Evolutionary conservation across 1,140 invertebrate species (phyloP), one percentile per base, ranked within the genome.

Genomic region (Drosophila repletoides): DNA sequence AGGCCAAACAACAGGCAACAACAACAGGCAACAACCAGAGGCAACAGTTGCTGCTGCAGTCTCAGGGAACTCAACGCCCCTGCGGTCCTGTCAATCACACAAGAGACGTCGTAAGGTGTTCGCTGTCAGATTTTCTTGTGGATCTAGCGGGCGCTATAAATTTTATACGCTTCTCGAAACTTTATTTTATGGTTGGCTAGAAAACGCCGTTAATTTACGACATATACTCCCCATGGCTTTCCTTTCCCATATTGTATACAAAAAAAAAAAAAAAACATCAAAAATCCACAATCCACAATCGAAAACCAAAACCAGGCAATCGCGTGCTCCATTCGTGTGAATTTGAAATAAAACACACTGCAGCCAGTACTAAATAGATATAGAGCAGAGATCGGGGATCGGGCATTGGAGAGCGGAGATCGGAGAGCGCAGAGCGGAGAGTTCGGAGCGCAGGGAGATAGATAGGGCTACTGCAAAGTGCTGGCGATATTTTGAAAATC

Each of bases 201-300:
- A 67, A n/a, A 86, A 86, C 80, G 80, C 79, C 80, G 84, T 88
- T 88, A 88, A 88, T 88, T 88, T 88, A 88, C 84, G 84, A 88
- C 74, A 88, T 88, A 68, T 88, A 88, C 84, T 88, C 84, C 84
- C 84, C 77, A 84, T 76, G 77, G 83, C 53, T 68, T 65, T 40
- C 22, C 10, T 19, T 17, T 33, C 10, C 61, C 53, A 69, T 74
- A 67, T 59, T 83, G 70, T 83, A 84, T 77, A 83, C 79, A 83
- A 70, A 77, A 34, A 41, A 40, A 26, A 43, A 46, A 29, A 28
- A 19, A 5, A 43, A 19, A 31, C 31, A 36, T 60, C 10, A n/a
- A 12, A 41, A 28, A 45, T 17, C 17, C 28, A 26, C 14, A 53
- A 12, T 28, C 40, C 17, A 9, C 15, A 22, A 2, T 52, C 19